A percentile compares a stretch with the other conserved stretches of the same genome.
Evolutionary conservation across 2,113 vertebrate species (phyloP).

Genomic region (Canis aureus): DNA sequence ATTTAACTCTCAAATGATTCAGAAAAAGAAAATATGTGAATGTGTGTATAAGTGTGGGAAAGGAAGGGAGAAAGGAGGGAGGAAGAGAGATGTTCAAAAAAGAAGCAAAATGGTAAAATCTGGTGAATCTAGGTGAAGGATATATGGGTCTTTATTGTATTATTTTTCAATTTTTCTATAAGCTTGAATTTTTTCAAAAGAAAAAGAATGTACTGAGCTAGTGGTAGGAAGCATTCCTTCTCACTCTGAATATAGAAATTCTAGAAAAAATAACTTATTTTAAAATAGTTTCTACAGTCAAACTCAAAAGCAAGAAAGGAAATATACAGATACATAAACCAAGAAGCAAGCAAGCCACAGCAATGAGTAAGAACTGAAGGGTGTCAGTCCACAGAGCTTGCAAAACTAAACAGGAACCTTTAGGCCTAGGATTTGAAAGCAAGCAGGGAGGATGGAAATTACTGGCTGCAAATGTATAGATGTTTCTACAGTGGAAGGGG

Average conservation of each 20-base stretch:
- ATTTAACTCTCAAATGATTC: slow-evolving; percentile 32
- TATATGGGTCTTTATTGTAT: neutral
- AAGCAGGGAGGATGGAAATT: neutral
- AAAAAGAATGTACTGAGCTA: neutral
- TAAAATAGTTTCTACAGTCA: neutral
- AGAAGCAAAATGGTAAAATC: neutral
- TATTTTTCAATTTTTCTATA: slow-evolving; percentile 4
- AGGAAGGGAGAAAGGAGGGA: neutral
- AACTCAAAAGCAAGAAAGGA: slow-evolving; percentile 45
- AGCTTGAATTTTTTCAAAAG: slow-evolving; percentile 10
- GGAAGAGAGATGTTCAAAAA: neutral
- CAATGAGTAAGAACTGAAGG: neutral
- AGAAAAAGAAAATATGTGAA: neutral
- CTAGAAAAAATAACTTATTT: slow-evolving; percentile 17
- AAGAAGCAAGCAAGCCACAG: neutral
- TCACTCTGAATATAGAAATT: neutral
- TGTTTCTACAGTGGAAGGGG: neutral
- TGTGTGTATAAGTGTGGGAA: too few relatives aligned
- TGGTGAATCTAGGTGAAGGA: slow-evolving; percentile 11
- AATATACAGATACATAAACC: slow-evolving; percentile 3
- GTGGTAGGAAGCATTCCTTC: slow-evolving; percentile 11
- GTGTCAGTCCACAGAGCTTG: neutral
- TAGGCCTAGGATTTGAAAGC: neutral
- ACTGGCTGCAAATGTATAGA: neutral
- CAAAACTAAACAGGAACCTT: neutral